phyloP scores from a whole-genome alignment of 2,797 vertebrate species.

The Melanotaenia boesemani region DNA sequence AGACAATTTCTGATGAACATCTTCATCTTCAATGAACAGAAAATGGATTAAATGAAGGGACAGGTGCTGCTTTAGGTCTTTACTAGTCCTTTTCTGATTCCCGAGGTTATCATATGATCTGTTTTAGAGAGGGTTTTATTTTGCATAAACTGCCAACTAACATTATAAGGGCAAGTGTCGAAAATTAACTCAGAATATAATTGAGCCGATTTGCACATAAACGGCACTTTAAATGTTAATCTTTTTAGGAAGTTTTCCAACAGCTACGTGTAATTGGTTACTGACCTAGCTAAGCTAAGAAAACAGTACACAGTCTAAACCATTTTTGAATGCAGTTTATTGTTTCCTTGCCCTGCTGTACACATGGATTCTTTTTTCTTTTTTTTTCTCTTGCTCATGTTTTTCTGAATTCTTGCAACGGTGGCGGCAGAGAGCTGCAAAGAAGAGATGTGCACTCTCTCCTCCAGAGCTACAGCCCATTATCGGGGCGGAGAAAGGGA shows the following conservation, averaged over 20 bases:
- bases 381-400: not conserved
- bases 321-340: not conserved
- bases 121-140: too few relatives aligned
- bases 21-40: not conserved
- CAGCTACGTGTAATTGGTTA: not conserved
- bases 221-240: too few relatives aligned
- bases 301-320: not conserved
- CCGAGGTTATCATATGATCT: not conserved
- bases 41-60: not conserved
- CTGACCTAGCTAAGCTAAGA: not conserved
- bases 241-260: not conserved
- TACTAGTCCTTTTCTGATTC: not conserved
- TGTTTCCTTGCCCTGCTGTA: not conserved
- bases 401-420: constrained; percentile 24
- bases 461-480: constrained; percentile 57
- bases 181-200: not conserved
- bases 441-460: constrained; percentile 14
- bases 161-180: not conserved
- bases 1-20: not conserved
- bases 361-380: not conserved
- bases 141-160: not conserved
- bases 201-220: not conserved
- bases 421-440: constrained; percentile 78
- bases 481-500: constrained; percentile 77
- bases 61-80: not conserved